phyloP scores from a whole-genome alignment of 2,113 vertebrate species.

The Corythaeola cristata region DNA sequence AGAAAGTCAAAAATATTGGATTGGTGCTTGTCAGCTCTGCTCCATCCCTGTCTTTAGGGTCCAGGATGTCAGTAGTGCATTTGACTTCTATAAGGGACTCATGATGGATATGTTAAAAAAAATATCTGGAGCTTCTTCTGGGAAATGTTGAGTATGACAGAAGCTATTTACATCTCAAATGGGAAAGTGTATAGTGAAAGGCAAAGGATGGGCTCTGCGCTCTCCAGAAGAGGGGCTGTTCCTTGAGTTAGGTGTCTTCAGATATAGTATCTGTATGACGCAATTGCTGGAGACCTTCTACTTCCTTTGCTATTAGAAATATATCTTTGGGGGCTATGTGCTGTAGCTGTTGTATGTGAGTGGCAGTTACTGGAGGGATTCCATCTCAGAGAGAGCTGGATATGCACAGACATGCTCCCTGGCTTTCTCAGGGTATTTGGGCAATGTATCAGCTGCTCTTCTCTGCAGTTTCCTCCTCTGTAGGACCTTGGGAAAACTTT shows the following conservation, averaged over 20 bases:
- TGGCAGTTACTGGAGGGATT: not conserved
- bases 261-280: not conserved
- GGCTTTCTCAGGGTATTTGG: not conserved
- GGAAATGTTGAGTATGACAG: not conserved
- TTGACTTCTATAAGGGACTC: not conserved
- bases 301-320: not conserved
- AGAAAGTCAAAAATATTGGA: not conserved
- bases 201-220: rapidly evolving
- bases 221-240: not conserved
- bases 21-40: not conserved
- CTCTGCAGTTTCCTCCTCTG: not conserved
- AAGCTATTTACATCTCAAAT: not conserved
- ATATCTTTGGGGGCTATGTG: not conserved
- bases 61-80: not conserved
- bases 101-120: not conserved
- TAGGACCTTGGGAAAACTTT: not conserved
- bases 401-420: not conserved
- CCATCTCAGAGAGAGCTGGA: not conserved
- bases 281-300: not conserved
- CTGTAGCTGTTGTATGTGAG: not conserved
- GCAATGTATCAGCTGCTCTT: not conserved
- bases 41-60: not conserved
- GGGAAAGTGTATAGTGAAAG: not conserved
- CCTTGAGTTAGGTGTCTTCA: not conserved
- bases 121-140: not conserved